A percentile compares a stretch with the other conserved stretches of the same genome.
These are phyloP conservation scores for Philopedon plagiatum DNA, from an alignment of 2,888 invertebrate species.

Conservation along the genomic window DNA sequence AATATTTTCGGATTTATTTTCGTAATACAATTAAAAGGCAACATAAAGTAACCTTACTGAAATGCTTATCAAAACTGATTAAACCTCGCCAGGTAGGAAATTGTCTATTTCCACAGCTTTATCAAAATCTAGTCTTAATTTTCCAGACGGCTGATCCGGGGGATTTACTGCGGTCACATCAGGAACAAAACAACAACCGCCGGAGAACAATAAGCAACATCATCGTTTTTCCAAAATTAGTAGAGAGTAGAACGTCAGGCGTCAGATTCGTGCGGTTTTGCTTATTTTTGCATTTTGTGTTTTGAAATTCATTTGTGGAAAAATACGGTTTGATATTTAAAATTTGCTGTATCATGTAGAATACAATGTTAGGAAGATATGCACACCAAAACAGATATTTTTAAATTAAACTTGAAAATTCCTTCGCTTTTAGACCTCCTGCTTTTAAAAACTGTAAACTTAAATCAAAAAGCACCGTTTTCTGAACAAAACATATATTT, in stretches of 20 bases:
- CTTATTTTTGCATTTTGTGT: background rate
- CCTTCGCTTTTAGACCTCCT: too few species aligned
- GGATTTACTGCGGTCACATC: slow-evolving; percentile 46
- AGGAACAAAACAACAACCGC: slow-evolving; percentile 30
- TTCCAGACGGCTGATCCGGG: slow-evolving; percentile 55
- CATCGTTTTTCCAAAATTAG: slow-evolving; percentile 16
- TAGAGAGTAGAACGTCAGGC: background rate
- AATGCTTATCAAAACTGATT: too few species aligned
- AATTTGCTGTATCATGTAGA: background rate
- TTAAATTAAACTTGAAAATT: too few species aligned
- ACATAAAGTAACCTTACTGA: too few species aligned
- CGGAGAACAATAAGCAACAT: slow-evolving; percentile 31
- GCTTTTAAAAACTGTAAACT: too few species aligned
- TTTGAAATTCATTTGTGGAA: background rate
- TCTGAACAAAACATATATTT: too few species aligned
- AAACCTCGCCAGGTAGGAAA: slow-evolving; percentile 26
- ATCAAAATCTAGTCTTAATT: slow-evolving; percentile 55
- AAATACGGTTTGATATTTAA: background rate
- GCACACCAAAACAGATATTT: background rate
- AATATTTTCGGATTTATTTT: background rate
- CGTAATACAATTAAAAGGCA: too few species aligned
- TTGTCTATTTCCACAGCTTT: slow-evolving; percentile 36
- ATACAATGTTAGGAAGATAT: slow-evolving; percentile 11
- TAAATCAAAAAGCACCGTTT: too few species aligned
- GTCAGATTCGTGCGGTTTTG: slow-evolving; percentile 6